phyloP scores from a whole-genome alignment of 2,888 invertebrate species.

The Cheilosia soror region DNA sequence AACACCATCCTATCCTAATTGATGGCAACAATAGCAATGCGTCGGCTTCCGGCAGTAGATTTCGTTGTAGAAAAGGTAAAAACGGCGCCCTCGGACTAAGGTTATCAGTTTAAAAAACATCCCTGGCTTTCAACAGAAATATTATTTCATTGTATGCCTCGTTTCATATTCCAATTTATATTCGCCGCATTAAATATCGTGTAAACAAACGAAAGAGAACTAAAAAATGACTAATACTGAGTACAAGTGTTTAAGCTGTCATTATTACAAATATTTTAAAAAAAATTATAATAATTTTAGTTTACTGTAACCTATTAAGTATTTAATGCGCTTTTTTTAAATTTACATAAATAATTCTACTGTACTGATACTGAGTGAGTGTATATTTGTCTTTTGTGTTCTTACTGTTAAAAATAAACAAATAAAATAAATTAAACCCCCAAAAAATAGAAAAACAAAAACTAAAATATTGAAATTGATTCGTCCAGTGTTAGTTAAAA shows the following conservation, averaged over 20 bases:
- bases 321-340: conserved; percentile 45
- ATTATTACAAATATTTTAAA: not conserved
- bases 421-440: not conserved
- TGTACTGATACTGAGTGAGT: not conserved
- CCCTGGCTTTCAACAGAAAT: too few relatives aligned
- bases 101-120: too few relatives aligned
- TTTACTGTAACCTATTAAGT: conserved; percentile 61
- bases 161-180: not conserved
- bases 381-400: conserved; percentile 4
- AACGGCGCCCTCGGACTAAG: too few relatives aligned
- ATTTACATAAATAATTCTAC: conserved; percentile 13
- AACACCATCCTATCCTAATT: too few relatives aligned
- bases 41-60: too few relatives aligned
- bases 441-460: conserved; percentile 14
- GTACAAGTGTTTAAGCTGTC: conserved; percentile 13
- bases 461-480: conserved; percentile 47
- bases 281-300: conserved; percentile 27
- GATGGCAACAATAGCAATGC: too few relatives aligned
- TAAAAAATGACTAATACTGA: conserved; percentile 31
- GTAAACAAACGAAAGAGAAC: not conserved
- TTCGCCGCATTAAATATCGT: conserved; percentile 32
- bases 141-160: too few relatives aligned
- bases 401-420: conserved; percentile 17
- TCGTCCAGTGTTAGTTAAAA: conserved; percentile 37
- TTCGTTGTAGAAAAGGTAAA: too few relatives aligned